Conservation (phyloP, 2,113 vertebrate genomes). For the Oryzias curvinotus region DNA sequence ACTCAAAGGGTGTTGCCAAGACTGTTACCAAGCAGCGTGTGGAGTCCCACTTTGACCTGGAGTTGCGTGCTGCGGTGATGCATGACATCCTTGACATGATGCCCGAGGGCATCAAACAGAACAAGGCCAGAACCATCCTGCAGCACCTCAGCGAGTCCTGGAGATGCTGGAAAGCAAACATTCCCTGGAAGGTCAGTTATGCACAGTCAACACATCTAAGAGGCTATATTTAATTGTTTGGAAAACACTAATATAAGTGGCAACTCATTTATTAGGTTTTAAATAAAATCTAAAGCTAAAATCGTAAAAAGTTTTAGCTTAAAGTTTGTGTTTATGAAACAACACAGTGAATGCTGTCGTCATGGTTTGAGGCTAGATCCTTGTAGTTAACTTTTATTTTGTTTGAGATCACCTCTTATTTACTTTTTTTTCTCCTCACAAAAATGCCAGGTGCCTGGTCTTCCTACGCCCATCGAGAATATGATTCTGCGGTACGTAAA, state of each 20-base stretch:
- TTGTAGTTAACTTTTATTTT: not conserved
- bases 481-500: constrained; percentile 99
- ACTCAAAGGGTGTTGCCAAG: constrained; percentile 98
- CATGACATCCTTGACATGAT: constrained; percentile 99
- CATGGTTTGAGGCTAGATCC: not conserved
- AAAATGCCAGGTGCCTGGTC: constrained; percentile 86
- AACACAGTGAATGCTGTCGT: not conserved
- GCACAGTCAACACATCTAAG: not conserved
- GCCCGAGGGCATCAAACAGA: constrained; percentile 99
- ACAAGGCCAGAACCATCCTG: constrained; percentile 97
- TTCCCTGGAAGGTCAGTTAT: constrained; percentile 91
- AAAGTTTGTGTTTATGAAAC: not conserved
- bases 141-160: constrained; percentile 98
- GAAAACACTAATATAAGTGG: not conserved
- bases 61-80: constrained; percentile 97
- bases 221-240: not conserved
- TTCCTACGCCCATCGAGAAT: constrained; percentile 98
- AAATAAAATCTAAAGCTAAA: not conserved
- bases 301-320: not conserved
- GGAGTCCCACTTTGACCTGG: constrained; percentile 98
- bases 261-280: not conserved
- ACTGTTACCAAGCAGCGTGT: constrained; percentile 98
- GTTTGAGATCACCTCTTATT: not conserved
- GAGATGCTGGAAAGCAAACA: constrained; percentile 99
- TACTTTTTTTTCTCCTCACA: not conserved